phyloP scores from a whole-genome alignment of 2,113 vertebrate genomes.

The Polyodon spathula region DNA sequence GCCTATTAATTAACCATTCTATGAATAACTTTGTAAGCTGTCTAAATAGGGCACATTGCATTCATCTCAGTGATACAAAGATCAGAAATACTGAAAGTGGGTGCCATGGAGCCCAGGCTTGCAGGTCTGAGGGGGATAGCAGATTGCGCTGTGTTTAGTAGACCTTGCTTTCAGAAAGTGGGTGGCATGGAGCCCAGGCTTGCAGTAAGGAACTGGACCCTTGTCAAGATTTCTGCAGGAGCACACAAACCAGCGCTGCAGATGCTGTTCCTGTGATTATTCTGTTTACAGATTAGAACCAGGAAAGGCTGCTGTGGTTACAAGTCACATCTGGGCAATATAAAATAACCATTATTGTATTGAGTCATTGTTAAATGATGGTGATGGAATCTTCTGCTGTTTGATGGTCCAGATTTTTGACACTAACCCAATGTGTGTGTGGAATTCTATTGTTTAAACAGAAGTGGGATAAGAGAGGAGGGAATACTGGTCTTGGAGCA shows the following conservation, averaged over 20 bases:
- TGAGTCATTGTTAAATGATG: conserved; percentile 31
- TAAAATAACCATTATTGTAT: conserved; percentile 24
- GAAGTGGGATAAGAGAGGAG: not conserved
- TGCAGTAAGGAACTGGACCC: too few relatives aligned
- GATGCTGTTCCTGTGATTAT: not conserved
- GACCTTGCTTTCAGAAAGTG: too few relatives aligned
- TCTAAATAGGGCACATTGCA: too few relatives aligned
- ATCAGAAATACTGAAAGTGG: too few relatives aligned
- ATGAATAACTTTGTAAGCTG: too few relatives aligned
- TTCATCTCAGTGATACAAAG: too few relatives aligned
- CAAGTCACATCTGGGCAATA: conserved; percentile 30
- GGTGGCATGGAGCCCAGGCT: too few relatives aligned
- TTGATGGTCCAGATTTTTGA: conserved; percentile 4
- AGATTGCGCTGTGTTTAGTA: too few relatives aligned
- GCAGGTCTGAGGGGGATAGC: too few relatives aligned
- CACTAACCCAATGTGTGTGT: not conserved
- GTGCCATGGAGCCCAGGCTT: too few relatives aligned
- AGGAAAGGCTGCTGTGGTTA: conserved; percentile 23
- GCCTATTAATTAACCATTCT: too few relatives aligned
- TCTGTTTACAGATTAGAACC: conserved; percentile 27
- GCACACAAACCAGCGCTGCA: not conserved
- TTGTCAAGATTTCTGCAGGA: too few relatives aligned
- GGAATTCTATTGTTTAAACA: not conserved
- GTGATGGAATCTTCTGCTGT: conserved; percentile 6
- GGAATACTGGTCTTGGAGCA: not conserved